Conservation (phyloP, 2,797 vertebrate species). For the Coregonus suidteri region DNA sequence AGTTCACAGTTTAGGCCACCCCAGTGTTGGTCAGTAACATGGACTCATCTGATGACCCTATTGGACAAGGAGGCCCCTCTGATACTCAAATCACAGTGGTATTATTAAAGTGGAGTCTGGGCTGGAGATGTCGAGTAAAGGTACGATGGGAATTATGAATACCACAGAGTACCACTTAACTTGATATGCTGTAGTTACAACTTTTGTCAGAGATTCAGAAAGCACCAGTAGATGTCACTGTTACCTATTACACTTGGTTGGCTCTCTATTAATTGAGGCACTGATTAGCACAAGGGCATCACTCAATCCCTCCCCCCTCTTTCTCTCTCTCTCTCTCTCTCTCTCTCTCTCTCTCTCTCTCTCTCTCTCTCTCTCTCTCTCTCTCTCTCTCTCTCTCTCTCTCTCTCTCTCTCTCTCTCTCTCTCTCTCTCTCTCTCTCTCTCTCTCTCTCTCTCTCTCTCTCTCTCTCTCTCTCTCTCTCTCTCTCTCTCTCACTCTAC, state of each 20-base stretch:
- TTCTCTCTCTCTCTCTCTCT: not conserved
- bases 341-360: too few species aligned
- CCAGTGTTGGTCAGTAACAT: not conserved
- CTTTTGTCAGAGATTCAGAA: not conserved
- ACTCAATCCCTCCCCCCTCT: not conserved
- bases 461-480: not conserved
- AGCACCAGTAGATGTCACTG: conserved; percentile 9
- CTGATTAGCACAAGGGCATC: conserved; percentile 1
- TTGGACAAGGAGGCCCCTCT: not conserved
- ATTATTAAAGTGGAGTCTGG: not conserved
- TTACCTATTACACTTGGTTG: not conserved
- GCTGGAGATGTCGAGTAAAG: not conserved
- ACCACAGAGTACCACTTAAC: not conserved
- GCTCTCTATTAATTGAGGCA: not conserved
- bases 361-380: not conserved
- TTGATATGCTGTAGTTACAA: not conserved
- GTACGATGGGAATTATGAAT: not conserved
- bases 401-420: not conserved
- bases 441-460: not conserved
- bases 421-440: not conserved
- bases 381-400: not conserved
- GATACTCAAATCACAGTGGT: not conserved
- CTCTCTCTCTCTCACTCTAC: not conserved
- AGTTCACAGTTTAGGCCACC: not conserved
- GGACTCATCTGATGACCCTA: not conserved